These are phyloP conservation scores for Enteromius paludinosus DNA, from an alignment of 2,797 vertebrate species.

Conservation along the genomic window DNA sequence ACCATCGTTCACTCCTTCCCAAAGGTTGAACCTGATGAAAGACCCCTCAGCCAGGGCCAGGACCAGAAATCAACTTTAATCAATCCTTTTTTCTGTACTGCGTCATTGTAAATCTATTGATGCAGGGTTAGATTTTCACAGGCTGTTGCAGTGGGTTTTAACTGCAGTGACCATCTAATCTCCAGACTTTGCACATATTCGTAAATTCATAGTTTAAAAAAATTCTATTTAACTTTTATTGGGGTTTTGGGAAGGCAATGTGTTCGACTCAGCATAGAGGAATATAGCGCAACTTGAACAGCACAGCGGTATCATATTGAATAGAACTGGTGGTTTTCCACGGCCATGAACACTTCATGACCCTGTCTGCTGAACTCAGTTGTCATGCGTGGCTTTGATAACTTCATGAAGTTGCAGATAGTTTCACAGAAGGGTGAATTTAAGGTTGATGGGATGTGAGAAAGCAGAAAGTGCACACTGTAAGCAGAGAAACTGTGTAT, in stretches of 20 bases:
- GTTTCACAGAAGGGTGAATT: slow-evolving; percentile 15
- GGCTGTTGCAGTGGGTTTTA: slow-evolving; percentile 75
- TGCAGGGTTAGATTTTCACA: slow-evolving; percentile 78
- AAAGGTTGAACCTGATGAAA: slow-evolving; percentile 61
- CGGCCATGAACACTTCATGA: neutral
- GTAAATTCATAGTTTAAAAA: slow-evolving; percentile 9
- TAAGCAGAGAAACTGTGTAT: slow-evolving; percentile 6
- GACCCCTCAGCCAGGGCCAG: slow-evolving; percentile 64
- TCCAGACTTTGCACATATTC: neutral
- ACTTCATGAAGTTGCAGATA: slow-evolving; percentile 5
- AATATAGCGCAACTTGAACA: neutral
- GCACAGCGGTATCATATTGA: slow-evolving; percentile 2
- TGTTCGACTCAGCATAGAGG: neutral
- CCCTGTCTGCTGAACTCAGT: neutral
- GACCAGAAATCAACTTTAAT: slow-evolving; percentile 77
- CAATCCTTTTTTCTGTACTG: slow-evolving; percentile 78
- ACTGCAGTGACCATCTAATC: slow-evolving; percentile 68
- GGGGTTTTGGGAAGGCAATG: neutral
- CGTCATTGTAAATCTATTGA: slow-evolving; percentile 85
- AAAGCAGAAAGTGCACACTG: slow-evolving; percentile 44
- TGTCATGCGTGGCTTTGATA: neutral
- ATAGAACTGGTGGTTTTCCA: neutral
- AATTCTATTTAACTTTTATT: slow-evolving; percentile 8
- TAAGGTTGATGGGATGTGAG: neutral
- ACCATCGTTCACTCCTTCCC: slow-evolving; percentile 50